Conservation (phyloP, 2,797 vertebrate genomes). For the Bovichtus variegatus region DNA sequence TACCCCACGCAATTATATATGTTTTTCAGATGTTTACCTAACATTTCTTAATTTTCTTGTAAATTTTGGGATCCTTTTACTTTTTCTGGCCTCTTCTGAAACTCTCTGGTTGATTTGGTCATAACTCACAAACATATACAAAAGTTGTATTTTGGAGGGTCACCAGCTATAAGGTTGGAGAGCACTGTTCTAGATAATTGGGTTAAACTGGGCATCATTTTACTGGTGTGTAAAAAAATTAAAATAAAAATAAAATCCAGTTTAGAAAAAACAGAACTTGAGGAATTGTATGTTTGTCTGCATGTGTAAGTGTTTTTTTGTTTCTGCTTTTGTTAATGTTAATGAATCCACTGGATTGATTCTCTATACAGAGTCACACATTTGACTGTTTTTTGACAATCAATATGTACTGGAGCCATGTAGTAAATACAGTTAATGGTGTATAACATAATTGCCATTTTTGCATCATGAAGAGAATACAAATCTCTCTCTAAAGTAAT, state of each 20-base stretch:
- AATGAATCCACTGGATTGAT: not conserved
- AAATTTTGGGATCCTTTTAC: not conserved
- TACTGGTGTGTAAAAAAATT: not conserved
- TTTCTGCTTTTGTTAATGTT: not conserved
- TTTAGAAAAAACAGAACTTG: not conserved
- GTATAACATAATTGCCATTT: not conserved
- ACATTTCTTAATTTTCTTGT: not conserved
- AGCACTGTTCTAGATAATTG: not conserved
- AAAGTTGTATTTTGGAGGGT: not conserved
- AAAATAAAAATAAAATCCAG: not conserved
- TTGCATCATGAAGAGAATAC: conserved; percentile 31
- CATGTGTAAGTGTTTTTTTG: not conserved
- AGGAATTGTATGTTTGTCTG: not conserved
- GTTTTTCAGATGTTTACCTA: not conserved
- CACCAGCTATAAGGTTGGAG: not conserved
- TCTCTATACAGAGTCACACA: not conserved
- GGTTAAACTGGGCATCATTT: not conserved
- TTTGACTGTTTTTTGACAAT: not conserved
- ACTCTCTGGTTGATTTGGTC: not conserved
- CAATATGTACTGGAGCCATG: not conserved
- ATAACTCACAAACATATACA: not conserved
- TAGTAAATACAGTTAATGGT: conserved; percentile 13
- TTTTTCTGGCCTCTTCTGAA: not conserved
- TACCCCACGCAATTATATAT: not conserved
- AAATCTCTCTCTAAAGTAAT: not conserved